phyloP scores from a whole-genome alignment of 2,797 vertebrate species.

The Iguana delicatissima region DNA sequence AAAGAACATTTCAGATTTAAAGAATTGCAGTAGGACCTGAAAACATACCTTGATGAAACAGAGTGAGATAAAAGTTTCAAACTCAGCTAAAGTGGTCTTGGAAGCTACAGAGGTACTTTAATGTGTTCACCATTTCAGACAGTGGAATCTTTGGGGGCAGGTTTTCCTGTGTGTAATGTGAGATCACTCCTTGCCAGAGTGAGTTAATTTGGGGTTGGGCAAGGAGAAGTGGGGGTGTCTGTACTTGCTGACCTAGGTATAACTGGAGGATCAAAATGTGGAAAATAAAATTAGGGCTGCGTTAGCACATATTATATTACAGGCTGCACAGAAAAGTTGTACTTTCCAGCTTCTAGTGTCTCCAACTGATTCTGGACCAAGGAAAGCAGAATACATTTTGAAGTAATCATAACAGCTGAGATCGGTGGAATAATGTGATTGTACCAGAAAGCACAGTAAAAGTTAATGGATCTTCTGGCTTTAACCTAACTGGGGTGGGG shows the following conservation, averaged over 20 bases:
- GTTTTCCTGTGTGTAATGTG: slow-evolving; percentile 26
- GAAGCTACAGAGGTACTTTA: background rate
- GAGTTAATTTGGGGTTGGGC: slow-evolving; percentile 33
- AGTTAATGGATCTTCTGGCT: slow-evolving; percentile 20
- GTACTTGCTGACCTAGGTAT: slow-evolving; percentile 51
- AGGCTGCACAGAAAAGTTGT: slow-evolving; percentile 48
- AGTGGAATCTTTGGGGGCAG: slow-evolving; percentile 12
- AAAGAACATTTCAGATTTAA: background rate
- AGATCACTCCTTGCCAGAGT: slow-evolving; percentile 34
- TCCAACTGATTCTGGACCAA: slow-evolving; percentile 49
- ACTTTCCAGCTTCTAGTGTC: slow-evolving; percentile 33
- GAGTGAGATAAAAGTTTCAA: background rate
- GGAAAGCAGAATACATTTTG: slow-evolving; percentile 44
- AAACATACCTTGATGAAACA: background rate
- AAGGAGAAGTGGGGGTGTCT: background rate
- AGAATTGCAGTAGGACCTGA: background rate
- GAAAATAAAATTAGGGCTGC: slow-evolving; percentile 44
- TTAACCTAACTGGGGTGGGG: background rate
- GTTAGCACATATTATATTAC: slow-evolving; percentile 31
- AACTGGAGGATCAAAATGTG: slow-evolving; percentile 8
- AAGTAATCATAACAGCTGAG: slow-evolving; percentile 29
- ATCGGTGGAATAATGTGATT: background rate
- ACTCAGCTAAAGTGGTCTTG: slow-evolving; percentile 10
- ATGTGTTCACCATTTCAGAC: slow-evolving; percentile 33
- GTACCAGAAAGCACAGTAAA: background rate